Base-by-base conservation (phyloP, 2,797 vertebrate genomes). In the Manis crassicaudata region DNA sequence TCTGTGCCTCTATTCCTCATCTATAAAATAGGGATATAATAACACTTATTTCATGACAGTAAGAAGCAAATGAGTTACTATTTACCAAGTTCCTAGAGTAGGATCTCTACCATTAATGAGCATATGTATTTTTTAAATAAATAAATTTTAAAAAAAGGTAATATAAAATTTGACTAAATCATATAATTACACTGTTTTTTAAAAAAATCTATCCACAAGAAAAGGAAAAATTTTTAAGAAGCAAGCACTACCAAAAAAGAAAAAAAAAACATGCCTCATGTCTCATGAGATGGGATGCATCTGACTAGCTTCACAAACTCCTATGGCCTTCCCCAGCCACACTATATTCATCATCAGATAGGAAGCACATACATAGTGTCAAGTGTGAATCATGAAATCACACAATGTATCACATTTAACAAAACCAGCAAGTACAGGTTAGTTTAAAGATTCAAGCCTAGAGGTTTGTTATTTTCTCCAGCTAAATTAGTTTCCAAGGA, bases 361-460 rank as follows among this genome's bases (percentile, higher is more conserved):
- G 46, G 50, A 87, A 86, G 58, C 40, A 88, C 20, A 85, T 46
- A 92, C 18, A 73, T 2, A 68, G 13, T 75, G 27, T 72, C 63
- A 79, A 92, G 50, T 60, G 18, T 32, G 6, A 76, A 67, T 75
- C 56, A 79, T 32, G n/a, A 96, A 95, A 87, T 80, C 52, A 67
- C 17, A 88, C 25, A 77, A 81, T 23, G 27, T 82, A 95, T 65
- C 54, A 76, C 73, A 96, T 37, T 95, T 85, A 96, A 91, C 43
- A 52, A 70, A 58, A 96, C 11, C 46, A 85, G 40, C 27, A 60
- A 52, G 79, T 79, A 60, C 62, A 79, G 13, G 77, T 56, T 52
- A 85, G 62, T 9, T 92, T 80, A 92, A 76, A 17, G 91, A 93
- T 87, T 56, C 79, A 94, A 94, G 93, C 46, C 40, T 65, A 68